Percentiles rank a stretch among this genome's conserved stretches.
phyloP scores from a whole-genome alignment of 2,888 invertebrate species.

The Syrista parreyssii region DNA sequence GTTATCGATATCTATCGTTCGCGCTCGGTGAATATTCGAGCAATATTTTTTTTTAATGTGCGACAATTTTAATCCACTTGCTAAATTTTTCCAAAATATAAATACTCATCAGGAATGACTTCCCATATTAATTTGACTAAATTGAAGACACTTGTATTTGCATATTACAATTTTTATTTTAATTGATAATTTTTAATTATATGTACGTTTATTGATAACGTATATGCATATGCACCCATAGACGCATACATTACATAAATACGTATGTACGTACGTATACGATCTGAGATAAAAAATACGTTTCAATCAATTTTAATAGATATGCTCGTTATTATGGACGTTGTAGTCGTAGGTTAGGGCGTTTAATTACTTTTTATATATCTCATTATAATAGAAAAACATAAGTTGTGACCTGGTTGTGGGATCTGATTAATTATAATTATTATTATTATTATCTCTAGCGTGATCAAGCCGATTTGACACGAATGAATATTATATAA shows the following conservation, averaged over 20 bases:
- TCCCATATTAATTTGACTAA: background rate
- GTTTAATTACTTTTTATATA: conserved; percentile 20
- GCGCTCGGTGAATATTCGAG: background rate
- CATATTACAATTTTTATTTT: background rate
- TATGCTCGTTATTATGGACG: background rate
- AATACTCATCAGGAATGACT: background rate
- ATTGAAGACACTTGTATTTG: background rate
- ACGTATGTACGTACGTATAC: background rate
- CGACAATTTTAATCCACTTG: background rate
- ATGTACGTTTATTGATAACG: no score
- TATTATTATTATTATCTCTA: background rate
- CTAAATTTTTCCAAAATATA: background rate
- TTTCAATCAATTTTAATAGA: background rate
- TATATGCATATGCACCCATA: no score
- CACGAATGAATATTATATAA: background rate
- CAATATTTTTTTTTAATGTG: background rate
- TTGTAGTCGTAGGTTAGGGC: conserved; percentile 22
- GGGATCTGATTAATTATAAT: conserved; percentile 43
- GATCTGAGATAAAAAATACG: background rate
- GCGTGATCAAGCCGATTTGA: background rate
- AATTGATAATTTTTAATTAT: background rate
- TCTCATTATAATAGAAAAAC: conserved; percentile 20
- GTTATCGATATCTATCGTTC: background rate
- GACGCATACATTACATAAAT: background rate
- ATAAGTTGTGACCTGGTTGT: conserved; percentile 42